These are phyloP conservation scores for Rutilus rutilus DNA, from an alignment of 2,113 vertebrate genomes.

Conservation along the genomic window DNA sequence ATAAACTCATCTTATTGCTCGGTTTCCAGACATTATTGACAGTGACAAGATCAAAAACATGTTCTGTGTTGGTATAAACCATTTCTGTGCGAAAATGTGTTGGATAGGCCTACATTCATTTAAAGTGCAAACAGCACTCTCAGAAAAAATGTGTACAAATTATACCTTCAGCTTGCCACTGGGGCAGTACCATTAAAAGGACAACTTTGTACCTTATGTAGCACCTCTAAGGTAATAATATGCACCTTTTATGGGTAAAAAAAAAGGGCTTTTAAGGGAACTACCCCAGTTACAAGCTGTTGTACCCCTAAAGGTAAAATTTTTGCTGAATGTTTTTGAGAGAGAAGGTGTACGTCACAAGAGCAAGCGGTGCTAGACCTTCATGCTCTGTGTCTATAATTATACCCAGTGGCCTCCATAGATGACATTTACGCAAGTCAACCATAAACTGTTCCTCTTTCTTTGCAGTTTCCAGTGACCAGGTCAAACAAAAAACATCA, in stretches of 20 bases:
- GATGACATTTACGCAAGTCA: background rate
- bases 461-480: background rate
- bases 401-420: background rate
- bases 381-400: background rate
- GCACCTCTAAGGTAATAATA: no score
- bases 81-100: background rate
- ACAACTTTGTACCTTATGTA: no score
- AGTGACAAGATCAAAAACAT: background rate
- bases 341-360: background rate
- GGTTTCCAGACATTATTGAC: background rate
- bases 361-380: background rate
- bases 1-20: background rate
- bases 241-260: no score
- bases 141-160: no score
- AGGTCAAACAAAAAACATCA: conserved; percentile 7
- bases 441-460: conserved; percentile 14
- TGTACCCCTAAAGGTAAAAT: no score
- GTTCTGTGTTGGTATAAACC: background rate
- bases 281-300: no score
- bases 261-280: no score
- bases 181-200: no score
- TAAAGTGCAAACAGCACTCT: no score
- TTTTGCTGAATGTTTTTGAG: no score
- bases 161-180: no score
- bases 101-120: no score